Evolutionary conservation across 1,140 invertebrate species (phyloP).

Genomic region (Sarcophaga bullata): DNA sequence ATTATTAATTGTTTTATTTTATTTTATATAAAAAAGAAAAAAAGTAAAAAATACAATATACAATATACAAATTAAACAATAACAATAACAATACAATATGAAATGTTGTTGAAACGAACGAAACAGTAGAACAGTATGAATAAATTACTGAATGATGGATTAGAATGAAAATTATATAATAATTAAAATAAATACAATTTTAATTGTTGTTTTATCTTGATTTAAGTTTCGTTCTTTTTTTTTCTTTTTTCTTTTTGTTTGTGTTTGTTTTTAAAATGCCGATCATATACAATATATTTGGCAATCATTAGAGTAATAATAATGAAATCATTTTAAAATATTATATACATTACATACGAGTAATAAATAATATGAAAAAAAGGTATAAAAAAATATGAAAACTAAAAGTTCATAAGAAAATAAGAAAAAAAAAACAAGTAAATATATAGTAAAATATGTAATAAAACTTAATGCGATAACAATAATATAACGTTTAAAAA

Average conservation of each 20-base stretch:
- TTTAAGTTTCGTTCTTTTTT: background rate
- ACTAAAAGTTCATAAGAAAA: background rate
- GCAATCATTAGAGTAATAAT: conserved; percentile 24
- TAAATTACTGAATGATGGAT: too few relatives aligned
- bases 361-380: background rate
- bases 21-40: too few relatives aligned
- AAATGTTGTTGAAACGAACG: too few relatives aligned
- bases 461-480: background rate
- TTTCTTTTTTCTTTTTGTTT: background rate
- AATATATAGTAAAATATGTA: background rate
- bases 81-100: too few relatives aligned
- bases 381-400: background rate
- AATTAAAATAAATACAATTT: background rate
- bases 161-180: too few relatives aligned
- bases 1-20: too few relatives aligned
- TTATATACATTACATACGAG: background rate
- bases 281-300: conserved; percentile 20
- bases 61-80: too few relatives aligned
- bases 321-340: background rate
- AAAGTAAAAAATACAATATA: too few relatives aligned
- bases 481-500: too few relatives aligned
- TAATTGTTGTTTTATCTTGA: background rate
- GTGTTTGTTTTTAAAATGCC: background rate
- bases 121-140: too few relatives aligned
- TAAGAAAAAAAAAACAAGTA: too few relatives aligned